Evolutionary conservation across 2,113 vertebrate species (phyloP), one percentile per base, ranked within the genome.

Genomic region (Isichthys henryi): DNA sequence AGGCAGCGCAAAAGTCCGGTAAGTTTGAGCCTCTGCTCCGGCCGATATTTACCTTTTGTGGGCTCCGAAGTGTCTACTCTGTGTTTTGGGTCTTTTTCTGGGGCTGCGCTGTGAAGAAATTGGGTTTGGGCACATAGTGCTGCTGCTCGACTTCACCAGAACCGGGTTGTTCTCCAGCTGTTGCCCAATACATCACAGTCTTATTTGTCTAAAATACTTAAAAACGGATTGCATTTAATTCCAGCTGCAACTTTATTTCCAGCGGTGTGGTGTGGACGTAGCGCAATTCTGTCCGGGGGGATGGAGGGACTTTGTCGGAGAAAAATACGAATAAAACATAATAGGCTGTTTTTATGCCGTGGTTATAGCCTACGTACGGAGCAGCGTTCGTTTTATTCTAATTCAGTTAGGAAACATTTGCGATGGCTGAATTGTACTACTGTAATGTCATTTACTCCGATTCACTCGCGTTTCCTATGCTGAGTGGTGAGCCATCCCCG

Each of bases 261-360:
- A 31, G 85, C 92, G 86, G 31, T 90, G 92, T 93, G 87, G 91
- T 52, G 93, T 92, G 93, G 93, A 95, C 93, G 92, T 91, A 90
- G 94, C 94, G 95, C 95, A 95, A 82, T 96, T 94, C 94, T 93
- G 94, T 70, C 92, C 58, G 21, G 21, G 90, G 31, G 94, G 94
- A 39, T 39, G 93, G 94, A 80, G 90, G 31, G 90, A 89, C 92
- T 93, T 45, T 46, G 19, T 48, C 23, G 39, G 43, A 10, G 82
- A 19, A 39, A 52, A 53, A 70, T 70, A 70, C 62, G 62, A 70
- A 70, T 70, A 31, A 70, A 70, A 31, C 27, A 19, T 19, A 53
- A 39, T 48, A 31, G 27, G 48, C 50, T 39, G 49, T 87, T 87
- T 31, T 50, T 80, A 80, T 17, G 35, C 27, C 62, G 62, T 31